phyloP scores from a whole-genome alignment of 2,113 vertebrate species.

The Maccullochella peelii region DNA sequence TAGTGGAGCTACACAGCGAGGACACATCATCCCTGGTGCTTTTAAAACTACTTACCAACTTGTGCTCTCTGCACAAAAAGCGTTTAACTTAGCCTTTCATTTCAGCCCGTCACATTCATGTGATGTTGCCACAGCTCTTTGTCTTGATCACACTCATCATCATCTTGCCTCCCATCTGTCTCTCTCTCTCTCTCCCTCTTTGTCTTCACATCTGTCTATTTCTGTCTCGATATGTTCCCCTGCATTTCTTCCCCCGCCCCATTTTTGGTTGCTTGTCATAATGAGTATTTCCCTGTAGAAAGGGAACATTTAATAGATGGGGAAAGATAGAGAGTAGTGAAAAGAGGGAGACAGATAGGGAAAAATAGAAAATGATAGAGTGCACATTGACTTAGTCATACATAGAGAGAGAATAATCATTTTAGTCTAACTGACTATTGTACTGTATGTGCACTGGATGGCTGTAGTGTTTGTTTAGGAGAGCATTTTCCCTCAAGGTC shows the following conservation, averaged over 20 bases:
- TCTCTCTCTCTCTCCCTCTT: constrained; percentile 5
- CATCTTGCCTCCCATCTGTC: constrained; percentile 5
- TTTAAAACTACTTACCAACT: constrained; percentile 61
- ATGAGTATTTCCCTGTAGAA: constrained; percentile 14
- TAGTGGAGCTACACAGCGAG: constrained; percentile 37
- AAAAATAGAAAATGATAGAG: constrained; percentile 3
- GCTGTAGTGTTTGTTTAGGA: constrained; percentile 39
- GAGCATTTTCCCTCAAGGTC: constrained; percentile 32
- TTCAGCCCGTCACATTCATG: constrained; percentile 28
- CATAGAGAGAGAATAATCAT: neutral
- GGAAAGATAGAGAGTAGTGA: neutral
- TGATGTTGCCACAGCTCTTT: constrained; percentile 18
- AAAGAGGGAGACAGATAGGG: neutral
- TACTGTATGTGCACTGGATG: constrained; percentile 33
- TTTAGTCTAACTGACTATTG: constrained; percentile 24
- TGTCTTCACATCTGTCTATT: constrained; percentile 14
- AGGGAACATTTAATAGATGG: neutral
- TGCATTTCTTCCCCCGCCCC: neutral
- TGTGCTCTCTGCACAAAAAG: constrained; percentile 21
- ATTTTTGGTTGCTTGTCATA: constrained; percentile 25
- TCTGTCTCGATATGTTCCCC: constrained; percentile 9
- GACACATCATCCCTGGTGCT: constrained; percentile 43
- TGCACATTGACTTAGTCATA: constrained; percentile 7
- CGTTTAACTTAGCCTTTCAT: constrained; percentile 46
- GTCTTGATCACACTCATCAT: constrained; percentile 26